Evolutionary conservation across 2,113 vertebrate species (phyloP).

Genomic region (Phyllostomus discolor): DNA sequence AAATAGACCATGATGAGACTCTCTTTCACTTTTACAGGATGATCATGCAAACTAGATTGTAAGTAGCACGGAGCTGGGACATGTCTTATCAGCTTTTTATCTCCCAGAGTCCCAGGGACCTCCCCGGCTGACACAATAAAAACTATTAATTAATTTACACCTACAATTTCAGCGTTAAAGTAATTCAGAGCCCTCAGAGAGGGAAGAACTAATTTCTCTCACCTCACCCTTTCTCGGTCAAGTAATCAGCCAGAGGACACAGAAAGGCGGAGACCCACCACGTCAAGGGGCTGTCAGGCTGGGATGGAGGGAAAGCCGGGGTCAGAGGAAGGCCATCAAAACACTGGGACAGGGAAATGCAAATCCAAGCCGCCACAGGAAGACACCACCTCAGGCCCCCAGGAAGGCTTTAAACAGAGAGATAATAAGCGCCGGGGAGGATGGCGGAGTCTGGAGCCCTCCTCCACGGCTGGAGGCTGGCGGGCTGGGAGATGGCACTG

Average conservation of each 20-base stretch:
- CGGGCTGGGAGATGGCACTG: not conserved
- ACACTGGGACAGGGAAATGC: not conserved
- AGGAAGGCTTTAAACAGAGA: not conserved
- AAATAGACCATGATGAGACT: not conserved
- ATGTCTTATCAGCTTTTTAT: not conserved
- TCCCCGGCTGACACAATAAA: not conserved
- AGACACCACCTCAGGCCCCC: not conserved
- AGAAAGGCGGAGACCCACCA: not conserved
- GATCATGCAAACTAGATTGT: not conserved
- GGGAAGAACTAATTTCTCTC: not conserved
- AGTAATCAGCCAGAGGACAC: not conserved
- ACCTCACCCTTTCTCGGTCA: not conserved
- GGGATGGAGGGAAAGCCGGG: not conserved
- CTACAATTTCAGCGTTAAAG: not conserved
- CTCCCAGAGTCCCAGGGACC: not conserved
- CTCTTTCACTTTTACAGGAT: not conserved
- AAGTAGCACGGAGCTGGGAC: not conserved
- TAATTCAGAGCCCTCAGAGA: not conserved
- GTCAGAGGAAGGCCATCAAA: not conserved
- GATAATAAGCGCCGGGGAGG: not conserved
- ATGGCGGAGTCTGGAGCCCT: not conserved
- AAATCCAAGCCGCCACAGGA: not conserved
- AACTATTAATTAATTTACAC: not conserved
- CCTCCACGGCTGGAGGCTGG: rapidly evolving
- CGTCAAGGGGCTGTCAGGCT: not conserved